Percentiles rank a stretch among this genome's conserved stretches.
Conservation (phyloP, 2,888 invertebrate genomes). For the Napeogenes sylphis region DNA sequence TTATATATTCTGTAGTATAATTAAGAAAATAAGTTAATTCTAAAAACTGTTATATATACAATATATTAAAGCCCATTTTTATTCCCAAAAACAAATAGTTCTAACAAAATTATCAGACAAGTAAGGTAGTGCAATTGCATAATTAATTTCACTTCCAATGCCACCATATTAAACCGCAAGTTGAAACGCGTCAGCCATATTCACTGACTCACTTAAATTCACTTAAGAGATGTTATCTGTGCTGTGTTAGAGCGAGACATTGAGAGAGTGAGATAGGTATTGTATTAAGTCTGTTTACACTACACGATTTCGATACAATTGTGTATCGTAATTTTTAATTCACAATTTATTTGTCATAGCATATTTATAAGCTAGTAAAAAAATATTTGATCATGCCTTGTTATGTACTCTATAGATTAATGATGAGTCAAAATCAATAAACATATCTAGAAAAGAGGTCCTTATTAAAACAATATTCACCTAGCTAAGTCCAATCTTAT, state of each 20-base stretch:
- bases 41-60: no score
- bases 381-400: no score
- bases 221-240: conserved; percentile 15
- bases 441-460: no score
- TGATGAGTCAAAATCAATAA: no score
- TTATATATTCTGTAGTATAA: no score
- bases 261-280: neutral
- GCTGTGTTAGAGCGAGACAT: neutral
- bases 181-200: conserved; percentile 10
- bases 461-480: no score
- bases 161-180: conserved; percentile 2
- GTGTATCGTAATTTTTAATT: neutral
- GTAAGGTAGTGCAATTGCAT: neutral
- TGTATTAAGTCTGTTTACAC: conserved; percentile 1
- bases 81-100: no score
- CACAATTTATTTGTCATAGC: neutral
- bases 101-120: neutral
- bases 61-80: no score
- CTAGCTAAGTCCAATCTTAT: no score
- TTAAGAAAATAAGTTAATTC: no score
- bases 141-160: neutral
- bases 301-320: conserved; percentile 14
- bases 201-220: conserved; percentile 14
- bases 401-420: no score
- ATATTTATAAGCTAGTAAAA: no score